Percentiles rank a stretch among this genome's conserved stretches.
These are phyloP conservation scores for Allolobophora icterica DNA, from an alignment of 2,888 invertebrate species.

Conservation along the genomic window DNA sequence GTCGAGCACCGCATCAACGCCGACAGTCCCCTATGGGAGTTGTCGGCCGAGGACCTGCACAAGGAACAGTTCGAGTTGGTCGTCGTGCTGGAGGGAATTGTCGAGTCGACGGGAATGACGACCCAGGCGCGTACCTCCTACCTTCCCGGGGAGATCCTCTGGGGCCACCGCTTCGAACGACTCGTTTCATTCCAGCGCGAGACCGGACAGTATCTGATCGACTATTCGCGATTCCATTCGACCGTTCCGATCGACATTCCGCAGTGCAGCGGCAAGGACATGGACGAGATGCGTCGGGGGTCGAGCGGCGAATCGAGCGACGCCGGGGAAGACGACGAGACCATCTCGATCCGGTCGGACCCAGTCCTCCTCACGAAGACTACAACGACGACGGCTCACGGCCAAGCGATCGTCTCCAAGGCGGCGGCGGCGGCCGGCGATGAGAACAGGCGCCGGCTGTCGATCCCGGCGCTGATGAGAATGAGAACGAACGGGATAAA, in stretches of 20 bases:
- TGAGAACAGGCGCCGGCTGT: neutral
- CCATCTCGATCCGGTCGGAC: slow-evolving; percentile 33
- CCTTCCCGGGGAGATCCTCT: slow-evolving; percentile 66
- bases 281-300: slow-evolving; percentile 23
- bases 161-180: slow-evolving; percentile 65
- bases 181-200: slow-evolving; percentile 65
- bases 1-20: slow-evolving; percentile 71
- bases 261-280: slow-evolving; percentile 60
- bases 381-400: neutral
- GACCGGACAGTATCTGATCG: slow-evolving; percentile 65
- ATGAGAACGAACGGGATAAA: slow-evolving; percentile 35
- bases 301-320: slow-evolving; percentile 19
- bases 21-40: slow-evolving; percentile 45
- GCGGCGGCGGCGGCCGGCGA: neutral
- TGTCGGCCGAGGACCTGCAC: slow-evolving; percentile 44
- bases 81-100: slow-evolving; percentile 47
- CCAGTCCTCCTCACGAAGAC: neutral
- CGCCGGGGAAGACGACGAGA: neutral
- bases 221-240: slow-evolving; percentile 65
- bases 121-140: slow-evolving; percentile 68
- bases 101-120: slow-evolving; percentile 47
- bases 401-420: neutral
- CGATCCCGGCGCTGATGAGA: slow-evolving; percentile 25
- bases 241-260: slow-evolving; percentile 62
- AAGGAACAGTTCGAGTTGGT: slow-evolving; percentile 47